Evolutionary conservation across 2,113 vertebrate genomes (phyloP), one percentile per base, ranked within the genome.

Genomic region (Thamnophis sirtalis): DNA sequence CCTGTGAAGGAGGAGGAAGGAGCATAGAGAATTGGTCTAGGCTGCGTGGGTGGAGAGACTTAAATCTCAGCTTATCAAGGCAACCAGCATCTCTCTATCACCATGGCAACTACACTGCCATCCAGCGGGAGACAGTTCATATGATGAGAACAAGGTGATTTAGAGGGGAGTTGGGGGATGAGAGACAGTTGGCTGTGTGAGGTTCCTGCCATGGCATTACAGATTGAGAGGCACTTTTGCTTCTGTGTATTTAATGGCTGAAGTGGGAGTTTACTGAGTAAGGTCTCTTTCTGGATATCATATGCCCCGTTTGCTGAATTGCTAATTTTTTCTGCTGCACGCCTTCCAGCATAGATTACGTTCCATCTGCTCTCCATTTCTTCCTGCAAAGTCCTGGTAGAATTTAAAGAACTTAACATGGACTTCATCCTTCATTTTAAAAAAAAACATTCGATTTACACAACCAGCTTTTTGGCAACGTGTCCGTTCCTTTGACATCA

Each of bases 21-120:
- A 9, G 68, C 89, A 92, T 33, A 80, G 91, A 63, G 88, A 96
- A 97, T 93, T 8, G 80, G 95, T 94, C 93, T 93, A 92, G 92
- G 95, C 84, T 21, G 3, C 90, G 96, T 96, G 94, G 96, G 96
- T 92, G 95, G 95, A 93, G 93, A 95, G 95, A 95, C 93, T 93
- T 88, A 93, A 95, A 95, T 93, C 91, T 93, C 95, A 89, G 93
- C 94, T 94, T 92, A 94, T 90, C 90, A 93, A 95, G 85, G 96
- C 95, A 96, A 96, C 96, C 97, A 94, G 97, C 98, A 97, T 97
- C 96, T 94, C 96, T 96, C 94, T 13, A 17, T 98, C 95, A 3
- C 97, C 96, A 97, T 95, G 94, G 95, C 95, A 97, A 98, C 95
- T 91, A 89, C 48, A 93, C 94, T 96, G 96, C 96, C 96, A 96